Percentiles rank a stretch among this genome's conserved stretches.
Evolutionary conservation across 2,797 vertebrate species (phyloP).

Genomic region (Scolopax bukidnonensis): DNA sequence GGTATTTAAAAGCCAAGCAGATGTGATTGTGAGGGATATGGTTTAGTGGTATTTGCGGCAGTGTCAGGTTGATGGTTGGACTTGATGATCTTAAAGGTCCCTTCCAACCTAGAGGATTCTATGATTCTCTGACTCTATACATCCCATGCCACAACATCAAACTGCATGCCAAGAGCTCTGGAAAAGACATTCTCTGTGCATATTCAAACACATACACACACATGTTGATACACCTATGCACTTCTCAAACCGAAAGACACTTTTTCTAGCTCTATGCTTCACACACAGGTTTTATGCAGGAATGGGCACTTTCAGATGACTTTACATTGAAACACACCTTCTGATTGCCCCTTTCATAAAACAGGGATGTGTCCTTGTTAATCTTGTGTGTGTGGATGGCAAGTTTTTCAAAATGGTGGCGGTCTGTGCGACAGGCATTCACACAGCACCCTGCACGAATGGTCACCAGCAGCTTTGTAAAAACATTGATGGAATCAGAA

Average conservation of each 20-base stretch:
- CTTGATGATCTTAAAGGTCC: background rate
- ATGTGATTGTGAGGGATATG: background rate
- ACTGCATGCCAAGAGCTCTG: background rate
- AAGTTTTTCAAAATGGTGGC: background rate
- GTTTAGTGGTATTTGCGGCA: background rate
- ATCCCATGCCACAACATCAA: accelerated
- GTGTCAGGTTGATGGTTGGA: background rate
- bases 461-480: background rate
- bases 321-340: background rate
- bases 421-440: background rate
- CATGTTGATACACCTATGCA: accelerated
- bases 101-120: background rate
- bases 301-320: background rate
- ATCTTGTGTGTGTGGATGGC: background rate
- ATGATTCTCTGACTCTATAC: background rate
- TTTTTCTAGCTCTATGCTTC: background rate
- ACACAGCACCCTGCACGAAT: background rate
- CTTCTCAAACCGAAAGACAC: background rate
- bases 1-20: background rate
- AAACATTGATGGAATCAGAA: background rate
- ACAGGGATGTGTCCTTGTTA: background rate
- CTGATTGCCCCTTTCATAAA: background rate
- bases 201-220: background rate
- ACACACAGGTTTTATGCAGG: background rate
- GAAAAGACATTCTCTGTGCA: accelerated